These are phyloP conservation scores for Elachura formosa DNA, from an alignment of 2,113 vertebrate genomes.

Conservation along the genomic window DNA sequence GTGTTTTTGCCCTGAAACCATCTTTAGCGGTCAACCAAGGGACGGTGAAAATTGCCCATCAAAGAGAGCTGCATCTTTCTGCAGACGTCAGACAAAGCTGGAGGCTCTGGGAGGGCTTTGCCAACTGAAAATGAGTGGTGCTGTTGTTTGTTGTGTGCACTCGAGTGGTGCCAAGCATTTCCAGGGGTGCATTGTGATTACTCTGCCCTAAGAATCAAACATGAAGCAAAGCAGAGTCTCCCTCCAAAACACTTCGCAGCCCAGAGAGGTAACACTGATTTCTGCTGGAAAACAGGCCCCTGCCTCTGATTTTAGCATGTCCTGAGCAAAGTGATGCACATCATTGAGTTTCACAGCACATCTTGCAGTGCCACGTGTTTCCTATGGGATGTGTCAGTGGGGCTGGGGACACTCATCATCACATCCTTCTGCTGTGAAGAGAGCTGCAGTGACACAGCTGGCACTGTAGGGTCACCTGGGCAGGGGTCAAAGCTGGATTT, in stretches of 20 bases:
- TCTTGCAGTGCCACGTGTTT: not conserved
- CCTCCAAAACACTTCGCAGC: not conserved
- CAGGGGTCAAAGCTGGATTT: not conserved
- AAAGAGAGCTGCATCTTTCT: not conserved
- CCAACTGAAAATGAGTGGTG: not conserved
- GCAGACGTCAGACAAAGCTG: not conserved
- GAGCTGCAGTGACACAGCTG: not conserved
- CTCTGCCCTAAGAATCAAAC: not conserved
- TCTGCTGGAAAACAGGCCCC: rapidly evolving
- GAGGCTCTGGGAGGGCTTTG: not conserved
- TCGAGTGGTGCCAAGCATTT: not conserved
- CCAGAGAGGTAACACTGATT: not conserved
- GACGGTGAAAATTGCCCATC: not conserved
- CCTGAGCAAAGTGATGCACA: rapidly evolving
- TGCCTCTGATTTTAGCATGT: rapidly evolving
- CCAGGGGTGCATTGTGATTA: not conserved
- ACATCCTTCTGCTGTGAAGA: rapidly evolving
- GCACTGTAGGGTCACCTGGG: not conserved
- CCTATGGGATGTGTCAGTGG: rapidly evolving
- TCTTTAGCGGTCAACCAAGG: conserved; percentile 44
- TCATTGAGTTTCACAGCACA: rapidly evolving
- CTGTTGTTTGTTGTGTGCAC: not conserved
- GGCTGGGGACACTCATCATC: not conserved
- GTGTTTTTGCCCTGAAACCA: conserved; percentile 36
- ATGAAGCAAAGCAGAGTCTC: not conserved